Evolutionary conservation across 2,888 invertebrate species (phyloP).

Genomic region (Leptopterna dolabrata): DNA sequence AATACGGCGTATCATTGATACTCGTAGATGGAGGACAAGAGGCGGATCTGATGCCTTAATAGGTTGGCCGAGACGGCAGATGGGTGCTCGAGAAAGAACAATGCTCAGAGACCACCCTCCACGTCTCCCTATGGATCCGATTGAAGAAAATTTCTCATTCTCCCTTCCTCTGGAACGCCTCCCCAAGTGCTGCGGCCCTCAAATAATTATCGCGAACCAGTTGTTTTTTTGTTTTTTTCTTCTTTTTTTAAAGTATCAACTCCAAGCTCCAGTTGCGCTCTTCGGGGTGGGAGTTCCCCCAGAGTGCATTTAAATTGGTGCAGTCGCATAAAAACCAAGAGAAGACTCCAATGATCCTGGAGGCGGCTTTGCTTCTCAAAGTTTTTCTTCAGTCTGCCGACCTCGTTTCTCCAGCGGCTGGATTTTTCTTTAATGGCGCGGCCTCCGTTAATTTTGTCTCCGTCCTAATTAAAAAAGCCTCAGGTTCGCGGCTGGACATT

Average conservation of each 20-base stretch:
- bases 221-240: no score
- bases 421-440: background rate
- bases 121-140: background rate
- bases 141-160: background rate
- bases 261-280: background rate
- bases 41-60: background rate
- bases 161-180: background rate
- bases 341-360: constrained; percentile 2
- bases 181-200: background rate
- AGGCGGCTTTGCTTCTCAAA: background rate
- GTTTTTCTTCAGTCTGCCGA: background rate
- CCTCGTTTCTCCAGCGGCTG: background rate
- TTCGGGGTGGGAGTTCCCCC: background rate
- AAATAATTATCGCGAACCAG: constrained; percentile 3
- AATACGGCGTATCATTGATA: no score
- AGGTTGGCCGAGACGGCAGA: background rate
- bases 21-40: background rate
- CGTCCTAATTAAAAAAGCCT: background rate
- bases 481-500: background rate
- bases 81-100: background rate
- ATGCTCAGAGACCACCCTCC: background rate
- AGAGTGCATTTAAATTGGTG: constrained; percentile 5
- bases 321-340: background rate
- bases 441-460: background rate
- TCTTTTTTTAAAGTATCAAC: background rate